These are phyloP conservation scores for Brachionus koreanus DNA, from an alignment of 1,140 invertebrate species.

Conservation along the genomic window DNA sequence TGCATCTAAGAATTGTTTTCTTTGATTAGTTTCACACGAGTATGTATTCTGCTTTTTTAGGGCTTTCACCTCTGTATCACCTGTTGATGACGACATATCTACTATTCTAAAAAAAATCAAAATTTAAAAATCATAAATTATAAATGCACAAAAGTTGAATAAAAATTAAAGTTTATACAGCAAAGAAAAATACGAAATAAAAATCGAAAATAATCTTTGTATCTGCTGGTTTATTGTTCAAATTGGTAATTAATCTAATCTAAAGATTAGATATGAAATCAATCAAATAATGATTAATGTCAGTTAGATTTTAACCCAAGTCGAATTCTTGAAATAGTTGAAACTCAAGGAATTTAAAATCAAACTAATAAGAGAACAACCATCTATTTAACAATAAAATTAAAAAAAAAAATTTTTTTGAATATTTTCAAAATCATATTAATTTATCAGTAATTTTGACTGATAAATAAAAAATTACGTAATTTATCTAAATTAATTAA, in stretches of 20 bases:
- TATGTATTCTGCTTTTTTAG: background rate
- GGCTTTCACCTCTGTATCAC: background rate
- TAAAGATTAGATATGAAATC: background rate
- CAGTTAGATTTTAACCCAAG: background rate
- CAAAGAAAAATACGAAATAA: background rate
- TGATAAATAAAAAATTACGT: background rate
- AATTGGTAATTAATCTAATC: background rate
- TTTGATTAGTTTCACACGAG: background rate
- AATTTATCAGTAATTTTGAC: background rate
- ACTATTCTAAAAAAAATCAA: background rate
- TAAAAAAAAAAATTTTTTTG: no score
- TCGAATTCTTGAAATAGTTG: background rate
- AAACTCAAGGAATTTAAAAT: background rate
- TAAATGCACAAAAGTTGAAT: background rate
- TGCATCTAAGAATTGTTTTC: background rate
- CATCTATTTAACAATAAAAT: no score
- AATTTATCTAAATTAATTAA: background rate
- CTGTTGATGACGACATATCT: constrained; percentile 6
- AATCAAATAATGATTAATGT: background rate
- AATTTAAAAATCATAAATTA: background rate
- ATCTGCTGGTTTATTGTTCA: background rate
- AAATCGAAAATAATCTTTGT: background rate
- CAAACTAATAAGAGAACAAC: background rate
- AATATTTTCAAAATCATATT: background rate
- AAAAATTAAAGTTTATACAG: background rate